These are phyloP conservation scores for Agriopis leucophaearia DNA, from an alignment of 2,888 invertebrate genomes.

Conservation along the genomic window DNA sequence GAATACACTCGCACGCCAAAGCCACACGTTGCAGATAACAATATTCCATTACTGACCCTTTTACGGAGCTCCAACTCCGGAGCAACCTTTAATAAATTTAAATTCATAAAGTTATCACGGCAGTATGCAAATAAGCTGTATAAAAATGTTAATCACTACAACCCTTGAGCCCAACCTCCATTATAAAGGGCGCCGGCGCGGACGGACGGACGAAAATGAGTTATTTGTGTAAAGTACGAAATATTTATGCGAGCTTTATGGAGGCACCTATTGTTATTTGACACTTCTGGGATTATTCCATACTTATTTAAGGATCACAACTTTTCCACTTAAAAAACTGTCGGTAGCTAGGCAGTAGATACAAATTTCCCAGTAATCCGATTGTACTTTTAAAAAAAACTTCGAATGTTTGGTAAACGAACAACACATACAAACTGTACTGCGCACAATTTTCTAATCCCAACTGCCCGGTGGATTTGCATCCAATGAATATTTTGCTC, in stretches of 20 bases:
- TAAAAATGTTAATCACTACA: constrained; percentile 71
- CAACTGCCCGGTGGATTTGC: constrained; percentile 72
- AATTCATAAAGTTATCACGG: constrained; percentile 69
- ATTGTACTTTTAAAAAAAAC: constrained; percentile 42
- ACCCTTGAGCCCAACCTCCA: constrained; percentile 51
- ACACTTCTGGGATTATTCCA: not conserved
- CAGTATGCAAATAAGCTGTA: constrained; percentile 67
- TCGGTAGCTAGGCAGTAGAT: constrained; percentile 15
- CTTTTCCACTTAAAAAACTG: not conserved
- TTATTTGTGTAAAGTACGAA: constrained; percentile 29
- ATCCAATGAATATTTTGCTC: constrained; percentile 81
- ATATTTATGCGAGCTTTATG: constrained; percentile 18
- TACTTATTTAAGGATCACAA: not conserved
- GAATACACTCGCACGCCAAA: not conserved
- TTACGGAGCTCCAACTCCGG: constrained; percentile 47
- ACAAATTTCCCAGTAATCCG: constrained; percentile 40
- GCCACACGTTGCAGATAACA: constrained; percentile 24
- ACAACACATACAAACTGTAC: constrained; percentile 49
- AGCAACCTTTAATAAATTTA: constrained; percentile 68
- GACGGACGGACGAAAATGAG: constrained; percentile 39
- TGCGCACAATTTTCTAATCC: constrained; percentile 72
- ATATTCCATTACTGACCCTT: constrained; percentile 49
- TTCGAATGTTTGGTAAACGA: constrained; percentile 44
- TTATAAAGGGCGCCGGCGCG: constrained; percentile 41
- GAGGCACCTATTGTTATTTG: not conserved